These are phyloP conservation scores for Charina bottae DNA, from an alignment of 2,113 vertebrate species.

Conservation along the genomic window DNA sequence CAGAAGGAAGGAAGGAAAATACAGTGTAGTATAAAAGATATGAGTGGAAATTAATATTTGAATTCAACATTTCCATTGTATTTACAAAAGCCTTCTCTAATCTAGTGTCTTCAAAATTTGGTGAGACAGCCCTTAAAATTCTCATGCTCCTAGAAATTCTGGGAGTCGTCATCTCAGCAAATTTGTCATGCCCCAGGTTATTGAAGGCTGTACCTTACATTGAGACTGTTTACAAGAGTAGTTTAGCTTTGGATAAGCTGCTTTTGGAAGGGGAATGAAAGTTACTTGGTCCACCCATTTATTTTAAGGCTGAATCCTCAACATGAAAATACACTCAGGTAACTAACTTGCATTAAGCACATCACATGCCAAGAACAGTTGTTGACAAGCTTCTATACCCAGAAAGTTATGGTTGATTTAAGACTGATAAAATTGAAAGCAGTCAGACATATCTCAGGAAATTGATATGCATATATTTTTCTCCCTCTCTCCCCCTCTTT, in stretches of 20 bases:
- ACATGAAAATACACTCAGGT: background rate
- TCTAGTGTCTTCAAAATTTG: background rate
- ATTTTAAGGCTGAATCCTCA: background rate
- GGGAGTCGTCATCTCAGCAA: background rate
- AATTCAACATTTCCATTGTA: background rate
- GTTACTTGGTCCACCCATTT: background rate
- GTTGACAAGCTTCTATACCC: background rate
- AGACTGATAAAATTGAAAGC: background rate
- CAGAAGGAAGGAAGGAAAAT: background rate
- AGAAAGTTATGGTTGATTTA: background rate
- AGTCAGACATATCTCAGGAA: background rate
- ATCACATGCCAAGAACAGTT: background rate
- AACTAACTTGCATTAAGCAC: background rate
- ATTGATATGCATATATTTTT: background rate
- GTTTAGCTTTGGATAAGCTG: background rate
- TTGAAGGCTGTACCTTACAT: background rate
- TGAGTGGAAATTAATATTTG: background rate
- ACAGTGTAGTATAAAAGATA: background rate
- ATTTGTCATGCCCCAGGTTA: background rate
- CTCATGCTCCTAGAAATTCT: background rate
- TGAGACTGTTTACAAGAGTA: background rate
- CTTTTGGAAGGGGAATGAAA: background rate
- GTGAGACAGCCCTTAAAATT: background rate
- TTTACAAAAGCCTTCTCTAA: background rate
- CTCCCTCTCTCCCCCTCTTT: background rate